These are phyloP conservation scores for Hoplodrina ambigua DNA, from an alignment of 2,888 invertebrate genomes.

Conservation along the genomic window DNA sequence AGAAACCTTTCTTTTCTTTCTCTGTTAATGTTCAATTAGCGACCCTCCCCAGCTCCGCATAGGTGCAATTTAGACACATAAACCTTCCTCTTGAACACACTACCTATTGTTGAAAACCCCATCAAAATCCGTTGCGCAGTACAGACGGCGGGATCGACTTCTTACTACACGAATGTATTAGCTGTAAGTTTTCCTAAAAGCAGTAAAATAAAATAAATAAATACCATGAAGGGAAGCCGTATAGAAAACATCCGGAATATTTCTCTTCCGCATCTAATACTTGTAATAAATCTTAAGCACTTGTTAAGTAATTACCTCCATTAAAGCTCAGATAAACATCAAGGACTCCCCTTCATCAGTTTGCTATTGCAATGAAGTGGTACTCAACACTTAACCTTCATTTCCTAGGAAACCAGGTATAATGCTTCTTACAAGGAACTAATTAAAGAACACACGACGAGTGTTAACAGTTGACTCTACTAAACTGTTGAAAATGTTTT, in stretches of 20 bases:
- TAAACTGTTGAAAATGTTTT: background rate
- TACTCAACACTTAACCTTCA: slow-evolving; percentile 13
- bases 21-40: no score
- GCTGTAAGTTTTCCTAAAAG: no score
- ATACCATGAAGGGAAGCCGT: no score
- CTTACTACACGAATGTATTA: no score
- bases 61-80: no score
- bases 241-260: slow-evolving; percentile 15
- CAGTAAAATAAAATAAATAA: no score
- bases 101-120: no score
- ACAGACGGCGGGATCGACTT: no score
- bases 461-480: background rate
- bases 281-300: slow-evolving; percentile 19
- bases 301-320: slow-evolving; percentile 33
- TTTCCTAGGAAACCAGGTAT: slow-evolving; percentile 5
- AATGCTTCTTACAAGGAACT: background rate
- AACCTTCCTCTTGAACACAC: no score
- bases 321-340: slow-evolving; percentile 28
- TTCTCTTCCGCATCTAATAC: slow-evolving; percentile 5
- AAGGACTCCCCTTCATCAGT: slow-evolving; percentile 29
- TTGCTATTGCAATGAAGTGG: slow-evolving; percentile 38
- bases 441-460: background rate
- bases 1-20: no score
- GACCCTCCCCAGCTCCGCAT: no score
- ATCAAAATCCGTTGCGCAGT: no score